phyloP scores from a whole-genome alignment of 1,140 invertebrate species.

The Apis cerana region DNA sequence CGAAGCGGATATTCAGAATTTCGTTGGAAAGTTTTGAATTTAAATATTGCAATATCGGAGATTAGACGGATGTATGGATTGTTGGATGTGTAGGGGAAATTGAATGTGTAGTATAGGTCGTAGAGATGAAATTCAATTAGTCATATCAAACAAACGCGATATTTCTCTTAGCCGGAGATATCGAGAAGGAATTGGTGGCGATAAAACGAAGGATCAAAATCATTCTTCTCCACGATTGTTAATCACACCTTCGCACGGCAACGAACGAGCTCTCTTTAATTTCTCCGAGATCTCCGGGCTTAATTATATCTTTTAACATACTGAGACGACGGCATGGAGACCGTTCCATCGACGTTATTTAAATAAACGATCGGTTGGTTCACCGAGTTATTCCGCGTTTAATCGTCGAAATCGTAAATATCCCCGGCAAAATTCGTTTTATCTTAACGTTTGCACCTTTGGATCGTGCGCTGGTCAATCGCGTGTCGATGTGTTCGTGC shows the following conservation, averaged over 20 bases:
- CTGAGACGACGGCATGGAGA: neutral
- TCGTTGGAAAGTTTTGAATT: too few species aligned
- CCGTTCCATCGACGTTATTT: constrained; percentile 28
- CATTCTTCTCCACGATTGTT: neutral
- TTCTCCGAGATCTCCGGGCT: constrained; percentile 15
- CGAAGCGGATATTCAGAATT: too few species aligned
- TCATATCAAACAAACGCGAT: too few species aligned
- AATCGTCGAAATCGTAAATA: constrained; percentile 50
- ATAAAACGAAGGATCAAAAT: constrained; percentile 14
- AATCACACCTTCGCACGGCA: constrained; percentile 17
- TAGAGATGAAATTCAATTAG: neutral
- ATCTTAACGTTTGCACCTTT: constrained; percentile 35
- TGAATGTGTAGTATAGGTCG: too few species aligned
- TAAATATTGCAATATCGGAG: too few species aligned
- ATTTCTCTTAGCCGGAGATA: too few species aligned
- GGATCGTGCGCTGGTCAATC: constrained; percentile 1
- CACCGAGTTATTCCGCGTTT: constrained; percentile 13
- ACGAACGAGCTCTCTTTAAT: constrained; percentile 6
- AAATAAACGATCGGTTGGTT: constrained; percentile 14
- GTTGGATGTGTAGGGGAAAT: too few species aligned
- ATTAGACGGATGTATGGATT: too few species aligned
- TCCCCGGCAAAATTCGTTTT: constrained; percentile 28
- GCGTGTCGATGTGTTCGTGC: constrained; percentile 10
- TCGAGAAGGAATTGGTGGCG: neutral
- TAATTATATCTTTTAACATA: constrained; percentile 9